Base-by-base conservation (phyloP, 2,113 vertebrate species). In the Conger conger region DNA sequence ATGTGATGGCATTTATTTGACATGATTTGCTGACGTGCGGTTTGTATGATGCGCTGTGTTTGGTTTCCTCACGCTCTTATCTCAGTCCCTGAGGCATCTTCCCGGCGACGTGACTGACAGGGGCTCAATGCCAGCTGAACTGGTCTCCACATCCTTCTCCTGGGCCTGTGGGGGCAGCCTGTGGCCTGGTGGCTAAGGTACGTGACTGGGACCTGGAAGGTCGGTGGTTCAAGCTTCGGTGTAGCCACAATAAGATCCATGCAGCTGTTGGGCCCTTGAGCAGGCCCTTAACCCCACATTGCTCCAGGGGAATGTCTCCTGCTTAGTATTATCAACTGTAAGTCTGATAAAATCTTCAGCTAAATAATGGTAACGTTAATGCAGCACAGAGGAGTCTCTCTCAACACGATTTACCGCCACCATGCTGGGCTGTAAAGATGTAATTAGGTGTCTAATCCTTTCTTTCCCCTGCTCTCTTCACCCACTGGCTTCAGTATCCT, bases 71-170 rank as follows among this genome's bases (percentile, higher is more conserved):
- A 81, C 23, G 37, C 53, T 53, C 80, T 84, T 60, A 86, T 83
- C 82, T 82, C 3, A 68, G 37, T 88, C 84, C 63, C 76, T 38
- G 54, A 81, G 83, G 82, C 20, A 27, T 68, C 50, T 79, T 76
- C 84, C 84, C 42, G 20, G 50, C 33, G 35, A 81, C n/a, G 60
- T 50, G 73, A 86, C 42, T 84, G 85, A 84, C 79, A 50, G 68
- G 45, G 38, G 76, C 36, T 88, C n/a, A 88, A 84, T 81, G 57
- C 81, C 85, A 1, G 88, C 88, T 76, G 30, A 87, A 86, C 85
- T 87, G 8, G 90, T 91, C 92, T 88, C 86, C 86, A 92, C 92
- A 92, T 90, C 83, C 90, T 84, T 86, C 88, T 83, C 86, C 87
- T 30, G 78, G 38, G 37, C 42, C 84, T n/a, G 83, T 88, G 90